Evolutionary conservation across 2,113 vertebrate genomes (phyloP).

Genomic region (Eulemur rufifrons): DNA sequence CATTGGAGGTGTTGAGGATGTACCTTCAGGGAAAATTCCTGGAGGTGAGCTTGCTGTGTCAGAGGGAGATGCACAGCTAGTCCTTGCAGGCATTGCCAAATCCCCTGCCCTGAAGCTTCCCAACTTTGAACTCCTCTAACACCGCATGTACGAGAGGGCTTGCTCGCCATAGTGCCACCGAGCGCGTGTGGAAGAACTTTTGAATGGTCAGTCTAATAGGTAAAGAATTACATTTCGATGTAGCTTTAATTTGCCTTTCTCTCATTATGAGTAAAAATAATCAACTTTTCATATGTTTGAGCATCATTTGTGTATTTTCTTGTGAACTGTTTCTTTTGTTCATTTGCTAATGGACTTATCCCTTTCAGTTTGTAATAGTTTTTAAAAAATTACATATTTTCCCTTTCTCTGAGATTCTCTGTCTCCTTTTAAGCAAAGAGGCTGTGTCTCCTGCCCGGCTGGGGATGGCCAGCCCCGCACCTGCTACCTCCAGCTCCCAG

Average conservation of each 20-base stretch:
- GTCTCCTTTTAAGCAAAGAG: neutral
- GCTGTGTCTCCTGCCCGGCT: neutral
- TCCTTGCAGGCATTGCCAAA: neutral
- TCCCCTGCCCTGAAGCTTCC: neutral
- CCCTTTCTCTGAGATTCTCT: neutral
- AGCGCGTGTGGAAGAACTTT: neutral
- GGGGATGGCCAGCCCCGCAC: neutral
- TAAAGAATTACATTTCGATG: neutral
- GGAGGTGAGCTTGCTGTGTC: neutral
- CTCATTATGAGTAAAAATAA: neutral
- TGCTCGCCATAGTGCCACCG: neutral
- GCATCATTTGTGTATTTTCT: neutral
- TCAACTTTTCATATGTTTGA: neutral
- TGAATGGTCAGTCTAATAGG: neutral
- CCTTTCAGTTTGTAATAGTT: neutral
- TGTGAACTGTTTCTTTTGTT: neutral
- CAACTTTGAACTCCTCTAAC: neutral
- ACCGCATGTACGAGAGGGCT: too few species aligned
- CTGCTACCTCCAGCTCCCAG: constrained; percentile 76
- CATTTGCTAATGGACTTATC: neutral
- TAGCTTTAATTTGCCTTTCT: constrained; percentile 3
- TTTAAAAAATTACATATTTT: neutral
- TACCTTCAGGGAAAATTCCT: neutral
- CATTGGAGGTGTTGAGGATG: neutral
- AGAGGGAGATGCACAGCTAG: neutral